A percentile compares a stretch with the other conserved stretches of the same genome.
Conservation (phyloP, 1,140 invertebrate species). For the Meloidogyne chitwoodi region DNA sequence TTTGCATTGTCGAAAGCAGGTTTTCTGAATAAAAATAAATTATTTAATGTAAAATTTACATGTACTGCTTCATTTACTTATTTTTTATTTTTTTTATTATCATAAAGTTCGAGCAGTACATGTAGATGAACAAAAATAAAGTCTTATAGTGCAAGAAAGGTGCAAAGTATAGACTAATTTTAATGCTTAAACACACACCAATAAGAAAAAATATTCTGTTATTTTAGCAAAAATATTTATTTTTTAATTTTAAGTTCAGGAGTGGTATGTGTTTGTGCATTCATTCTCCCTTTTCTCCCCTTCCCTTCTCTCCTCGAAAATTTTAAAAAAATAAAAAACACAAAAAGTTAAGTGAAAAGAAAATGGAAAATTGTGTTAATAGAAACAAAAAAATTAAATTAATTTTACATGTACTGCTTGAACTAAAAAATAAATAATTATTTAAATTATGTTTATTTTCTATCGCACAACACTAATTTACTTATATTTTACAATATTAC, state of each 20-base stretch:
- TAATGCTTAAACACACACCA: background rate
- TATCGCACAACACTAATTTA: too few relatives aligned
- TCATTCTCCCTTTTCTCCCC: background rate
- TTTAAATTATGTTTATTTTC: too few relatives aligned
- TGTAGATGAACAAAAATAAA: background rate
- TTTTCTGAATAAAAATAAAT: constrained; percentile 8
- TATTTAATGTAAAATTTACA: background rate
- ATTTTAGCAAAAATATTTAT: too few relatives aligned
- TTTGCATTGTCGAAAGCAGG: constrained; percentile 53
- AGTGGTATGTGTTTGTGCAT: background rate
- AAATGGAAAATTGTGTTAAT: background rate
- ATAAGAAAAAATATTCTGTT: background rate
- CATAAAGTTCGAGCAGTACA: background rate
- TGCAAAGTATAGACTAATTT: background rate
- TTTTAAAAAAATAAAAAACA: background rate
- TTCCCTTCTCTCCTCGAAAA: background rate
- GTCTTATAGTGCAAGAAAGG: background rate
- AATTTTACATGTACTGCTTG: background rate
- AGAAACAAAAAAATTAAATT: background rate
- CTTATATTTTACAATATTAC: too few relatives aligned
- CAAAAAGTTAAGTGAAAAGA: background rate
- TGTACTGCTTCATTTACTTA: background rate
- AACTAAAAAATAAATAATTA: background rate
- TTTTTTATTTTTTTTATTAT: background rate
- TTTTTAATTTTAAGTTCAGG: background rate